phyloP scores from a whole-genome alignment of 2,888 invertebrate species.

The Ellobium chinense region DNA sequence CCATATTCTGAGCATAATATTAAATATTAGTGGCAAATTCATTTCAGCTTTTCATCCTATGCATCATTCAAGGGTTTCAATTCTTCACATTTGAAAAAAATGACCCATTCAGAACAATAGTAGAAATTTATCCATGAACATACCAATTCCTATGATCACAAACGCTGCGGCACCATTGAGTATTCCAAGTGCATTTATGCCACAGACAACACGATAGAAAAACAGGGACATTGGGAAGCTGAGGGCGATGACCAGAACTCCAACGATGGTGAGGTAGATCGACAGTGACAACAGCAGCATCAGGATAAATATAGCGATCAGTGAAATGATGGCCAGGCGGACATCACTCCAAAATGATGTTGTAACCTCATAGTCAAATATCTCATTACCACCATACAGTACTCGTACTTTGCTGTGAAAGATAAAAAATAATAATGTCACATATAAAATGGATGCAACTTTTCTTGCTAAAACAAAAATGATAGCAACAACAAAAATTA shows the following conservation, averaged over 20 bases:
- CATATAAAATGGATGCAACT: no score
- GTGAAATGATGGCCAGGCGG: conserved; percentile 65
- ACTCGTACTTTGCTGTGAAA: conserved; percentile 70
- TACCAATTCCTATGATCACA: conserved; percentile 77
- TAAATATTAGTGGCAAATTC: no score
- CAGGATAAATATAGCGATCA: conserved; percentile 65
- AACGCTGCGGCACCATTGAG: conserved; percentile 76
- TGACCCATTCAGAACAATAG: no score
- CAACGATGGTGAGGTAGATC: conserved; percentile 70
- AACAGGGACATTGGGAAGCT: conserved; percentile 74
- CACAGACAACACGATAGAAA: conserved; percentile 72
- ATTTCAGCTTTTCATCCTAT: no score
- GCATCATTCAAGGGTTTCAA: no score
- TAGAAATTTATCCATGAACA: no score
- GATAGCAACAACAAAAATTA: background rate
- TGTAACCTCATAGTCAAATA: conserved; percentile 75
- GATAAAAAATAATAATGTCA: conserved; percentile 23
- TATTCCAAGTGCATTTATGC: conserved; percentile 69
- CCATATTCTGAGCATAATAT: no score
- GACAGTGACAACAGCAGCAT: conserved; percentile 74
- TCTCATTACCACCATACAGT: conserved; percentile 74
- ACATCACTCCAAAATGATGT: conserved; percentile 73
- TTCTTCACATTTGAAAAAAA: no score
- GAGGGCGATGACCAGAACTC: conserved; percentile 66
- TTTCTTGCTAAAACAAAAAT: no score